Base-by-base conservation (phyloP, 2,888 invertebrate genomes). In the Norana najaformis region DNA sequence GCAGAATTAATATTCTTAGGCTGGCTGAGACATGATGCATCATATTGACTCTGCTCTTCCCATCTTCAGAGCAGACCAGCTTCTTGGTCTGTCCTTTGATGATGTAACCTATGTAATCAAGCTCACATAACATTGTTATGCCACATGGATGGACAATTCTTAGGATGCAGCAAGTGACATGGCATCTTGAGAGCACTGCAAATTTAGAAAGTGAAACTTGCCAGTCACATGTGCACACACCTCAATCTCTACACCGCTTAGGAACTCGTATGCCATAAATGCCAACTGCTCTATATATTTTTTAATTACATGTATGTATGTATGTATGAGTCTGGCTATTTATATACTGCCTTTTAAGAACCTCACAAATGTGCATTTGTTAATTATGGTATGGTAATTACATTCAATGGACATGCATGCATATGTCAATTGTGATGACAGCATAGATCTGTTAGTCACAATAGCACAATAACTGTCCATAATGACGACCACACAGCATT, bases 1-100 rank as follows among this genome's bases (percentile, higher is more conserved):
- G 69, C 69, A 69, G 69, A 30, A 69, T 69, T 69, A 69, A 69
- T 69, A n/a, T 0, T 69, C 69, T 69, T n/a, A 0, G 69, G 30
- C 69, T n/a, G 69, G 69, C 69, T 69, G 69, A 69, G 69, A 69
- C 69, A n/a, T n/a, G n/a, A 69, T 69, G 69, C 69, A 69, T 69
- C n/a, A n/a, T 69, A 69, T 69, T 69, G 69, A 69, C 69, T 30
- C n/a, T 69, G 69, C 69, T 69, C 69, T 69, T 69, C 69, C 69
- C 69, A 69, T 69, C 69, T 69, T 69, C 11, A 69, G 69, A 69
- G 69, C 69, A 69, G 30, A 69, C n/a, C 69, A n/a, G 69, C 69
- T 69, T 47, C 30, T 69, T 69, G n/a, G n/a, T 69, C 69, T 69
- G 69, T n/a, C 69, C 69, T 69, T 69, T 69, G n/a, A 11, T 69